Evolutionary conservation across 2,888 invertebrate genomes (phyloP), one percentile per base, ranked within the genome.

Genomic region (Erebia aethiops): DNA sequence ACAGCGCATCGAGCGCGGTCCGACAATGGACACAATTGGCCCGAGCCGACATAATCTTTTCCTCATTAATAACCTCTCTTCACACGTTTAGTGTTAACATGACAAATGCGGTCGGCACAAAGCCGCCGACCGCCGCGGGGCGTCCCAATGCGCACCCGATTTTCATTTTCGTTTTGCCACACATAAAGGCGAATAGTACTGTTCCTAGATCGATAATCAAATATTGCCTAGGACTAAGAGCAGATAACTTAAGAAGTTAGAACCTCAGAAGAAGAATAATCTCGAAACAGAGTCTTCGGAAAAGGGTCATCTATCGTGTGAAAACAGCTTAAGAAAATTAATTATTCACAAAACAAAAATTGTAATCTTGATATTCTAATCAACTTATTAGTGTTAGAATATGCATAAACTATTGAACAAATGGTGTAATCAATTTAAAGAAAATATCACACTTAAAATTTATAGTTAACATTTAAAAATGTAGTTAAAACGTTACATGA

Each of bases 1-100:
- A 76, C 67, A 67, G 58, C 58, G 58, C 67, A 58, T 41, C 58
- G 57, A 54, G 56, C 60, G 60, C 43, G 67, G 67, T 35, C 68
- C 61, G 74, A 81, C 87, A 88, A 88, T 85, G 83, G 82, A 79
- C 79, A 87, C 86, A 90, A 88, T 87, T 80, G 84, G 78, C 78
- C 79, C 81, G 82, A 82, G 83, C 82, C 82, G 83, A 83, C 83
- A 85, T 89, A 88, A 92, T 91, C 90, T 86, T 84, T 82, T 81
- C 81, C 84, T 88, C 91, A 92, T 92, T 92, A 92, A 92, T 91
- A 91, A 91, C 83, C 82, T 84, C 86, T 87, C 89, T 91, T 91
- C 90, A 89, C 91, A 89, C 89, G 87, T 89, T 87, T 86, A 86
- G 91, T 89, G 92, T 89, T 90, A 92, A 92, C 90, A 91, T 92